phyloP scores from a whole-genome alignment of 1,140 invertebrate genomes.

The Lepidurus arcticus region DNA sequence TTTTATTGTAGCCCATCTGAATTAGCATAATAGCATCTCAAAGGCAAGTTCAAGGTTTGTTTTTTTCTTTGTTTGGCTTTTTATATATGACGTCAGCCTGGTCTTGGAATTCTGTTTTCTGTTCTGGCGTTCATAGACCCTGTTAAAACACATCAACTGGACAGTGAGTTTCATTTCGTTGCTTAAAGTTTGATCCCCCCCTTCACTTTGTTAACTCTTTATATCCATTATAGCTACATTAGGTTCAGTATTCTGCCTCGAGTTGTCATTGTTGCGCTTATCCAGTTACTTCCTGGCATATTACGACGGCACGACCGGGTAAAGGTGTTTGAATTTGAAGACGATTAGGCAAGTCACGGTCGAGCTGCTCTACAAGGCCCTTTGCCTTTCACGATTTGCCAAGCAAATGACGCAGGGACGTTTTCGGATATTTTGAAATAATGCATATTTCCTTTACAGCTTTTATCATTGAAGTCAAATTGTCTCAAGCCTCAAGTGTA shows the following conservation, averaged over 20 bases:
- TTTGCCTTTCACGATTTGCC: conserved; percentile 3
- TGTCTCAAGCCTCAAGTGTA: neutral
- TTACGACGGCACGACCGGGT: too few relatives aligned
- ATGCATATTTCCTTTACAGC: neutral
- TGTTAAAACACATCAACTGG: neutral
- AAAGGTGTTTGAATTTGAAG: neutral
- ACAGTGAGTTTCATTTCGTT: neutral
- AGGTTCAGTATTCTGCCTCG: neutral
- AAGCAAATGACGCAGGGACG: neutral
- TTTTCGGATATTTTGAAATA: neutral
- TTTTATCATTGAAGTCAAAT: neutral
- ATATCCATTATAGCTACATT: neutral
- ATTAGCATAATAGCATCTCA: neutral
- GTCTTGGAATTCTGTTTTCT: neutral
- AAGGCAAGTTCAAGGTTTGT: neutral
- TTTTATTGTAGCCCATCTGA: neutral
- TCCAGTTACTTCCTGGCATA: too few relatives aligned
- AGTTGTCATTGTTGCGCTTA: too few relatives aligned
- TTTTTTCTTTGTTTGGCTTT: neutral
- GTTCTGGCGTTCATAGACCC: conserved; percentile 4
- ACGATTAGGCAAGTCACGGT: neutral
- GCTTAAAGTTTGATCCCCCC: neutral
- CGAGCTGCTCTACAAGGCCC: neutral
- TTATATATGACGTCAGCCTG: neutral
- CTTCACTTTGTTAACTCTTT: neutral